A percentile compares a stretch with the other conserved stretches of the same genome.
These are phyloP conservation scores for Corbicula japonica DNA, from an alignment of 2,888 invertebrate genomes.

Conservation along the genomic window DNA sequence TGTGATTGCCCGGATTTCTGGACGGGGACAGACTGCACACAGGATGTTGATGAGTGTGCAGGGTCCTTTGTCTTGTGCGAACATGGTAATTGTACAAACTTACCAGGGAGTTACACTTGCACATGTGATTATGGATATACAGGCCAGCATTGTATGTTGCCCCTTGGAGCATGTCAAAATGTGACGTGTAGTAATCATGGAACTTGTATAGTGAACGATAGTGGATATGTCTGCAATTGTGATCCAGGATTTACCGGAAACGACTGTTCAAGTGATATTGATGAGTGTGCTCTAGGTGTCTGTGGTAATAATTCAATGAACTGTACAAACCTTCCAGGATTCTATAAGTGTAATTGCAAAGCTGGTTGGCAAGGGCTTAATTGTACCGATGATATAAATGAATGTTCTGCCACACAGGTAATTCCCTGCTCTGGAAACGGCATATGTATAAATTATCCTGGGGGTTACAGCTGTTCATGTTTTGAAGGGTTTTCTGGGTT, in stretches of 20 bases:
- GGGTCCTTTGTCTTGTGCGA: conserved; percentile 20
- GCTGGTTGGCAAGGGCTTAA: conserved; percentile 48
- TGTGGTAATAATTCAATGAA: conserved; percentile 42
- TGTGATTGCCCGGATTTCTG: conserved; percentile 64
- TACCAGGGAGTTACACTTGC: conserved; percentile 46
- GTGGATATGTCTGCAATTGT: conserved; percentile 61
- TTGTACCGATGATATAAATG: conserved; percentile 51
- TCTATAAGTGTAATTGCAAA: conserved; percentile 53
- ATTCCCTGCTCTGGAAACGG: conserved; percentile 51
- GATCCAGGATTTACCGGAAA: conserved; percentile 52
- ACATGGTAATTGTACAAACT: conserved; percentile 51
- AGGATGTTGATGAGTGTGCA: conserved; percentile 46
- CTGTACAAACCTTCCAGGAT: conserved; percentile 51
- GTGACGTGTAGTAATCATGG: conserved; percentile 59
- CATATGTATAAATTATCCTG: conserved; percentile 42
- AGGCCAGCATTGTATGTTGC: conserved; percentile 38
- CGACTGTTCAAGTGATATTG: conserved; percentile 53
- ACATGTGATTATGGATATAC: conserved; percentile 38
- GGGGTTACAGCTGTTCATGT: conserved; percentile 92
- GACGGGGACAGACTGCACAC: conserved; percentile 55
- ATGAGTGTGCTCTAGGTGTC: conserved; percentile 49
- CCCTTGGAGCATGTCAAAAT: conserved; percentile 26
- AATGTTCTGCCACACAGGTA: conserved; percentile 25
- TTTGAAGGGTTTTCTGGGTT: conserved; percentile 92
- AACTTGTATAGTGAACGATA: conserved; percentile 47